Conservation (phyloP, 2,797 vertebrate species). For the Catharus ustulatus region DNA sequence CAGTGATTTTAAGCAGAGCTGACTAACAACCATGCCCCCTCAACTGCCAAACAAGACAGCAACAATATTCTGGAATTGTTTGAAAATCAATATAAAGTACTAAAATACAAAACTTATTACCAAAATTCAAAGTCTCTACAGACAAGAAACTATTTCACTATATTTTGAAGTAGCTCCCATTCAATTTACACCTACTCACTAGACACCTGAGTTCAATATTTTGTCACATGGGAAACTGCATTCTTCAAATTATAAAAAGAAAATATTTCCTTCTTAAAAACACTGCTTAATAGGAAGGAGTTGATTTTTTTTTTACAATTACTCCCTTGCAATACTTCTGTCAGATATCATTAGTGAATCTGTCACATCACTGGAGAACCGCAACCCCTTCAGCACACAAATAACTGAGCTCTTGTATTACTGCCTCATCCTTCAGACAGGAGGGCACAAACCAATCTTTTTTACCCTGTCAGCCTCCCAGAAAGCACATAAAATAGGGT, state of each 20-base stretch:
- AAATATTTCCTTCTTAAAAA: conserved; percentile 41
- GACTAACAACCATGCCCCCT: neutral
- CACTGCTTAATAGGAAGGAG: conserved; percentile 58
- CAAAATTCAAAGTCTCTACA: neutral
- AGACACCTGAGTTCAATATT: neutral
- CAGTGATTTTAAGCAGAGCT: neutral
- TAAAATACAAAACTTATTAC: neutral
- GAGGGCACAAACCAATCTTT: conserved; percentile 81
- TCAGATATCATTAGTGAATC: conserved; percentile 68
- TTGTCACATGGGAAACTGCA: neutral
- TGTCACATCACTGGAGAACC: conserved; percentile 60
- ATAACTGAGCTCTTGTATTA: conserved; percentile 74
- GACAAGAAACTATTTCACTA: neutral
- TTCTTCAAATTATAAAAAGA: neutral
- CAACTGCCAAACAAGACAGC: neutral
- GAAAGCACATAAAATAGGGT: conserved; percentile 67
- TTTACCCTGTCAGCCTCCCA: conserved; percentile 80
- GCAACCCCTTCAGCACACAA: conserved; percentile 69
- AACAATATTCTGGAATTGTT: neutral
- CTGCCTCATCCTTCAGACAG: conserved; percentile 76
- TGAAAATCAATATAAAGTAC: neutral
- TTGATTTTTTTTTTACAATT: neutral
- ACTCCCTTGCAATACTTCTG: conserved; percentile 65
- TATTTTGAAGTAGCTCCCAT: neutral
- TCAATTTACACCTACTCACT: neutral